Percentiles rank a stretch among this genome's conserved stretches.
These are phyloP conservation scores for Mayetiola destructor DNA, from an alignment of 2,888 invertebrate genomes.

Conservation along the genomic window DNA sequence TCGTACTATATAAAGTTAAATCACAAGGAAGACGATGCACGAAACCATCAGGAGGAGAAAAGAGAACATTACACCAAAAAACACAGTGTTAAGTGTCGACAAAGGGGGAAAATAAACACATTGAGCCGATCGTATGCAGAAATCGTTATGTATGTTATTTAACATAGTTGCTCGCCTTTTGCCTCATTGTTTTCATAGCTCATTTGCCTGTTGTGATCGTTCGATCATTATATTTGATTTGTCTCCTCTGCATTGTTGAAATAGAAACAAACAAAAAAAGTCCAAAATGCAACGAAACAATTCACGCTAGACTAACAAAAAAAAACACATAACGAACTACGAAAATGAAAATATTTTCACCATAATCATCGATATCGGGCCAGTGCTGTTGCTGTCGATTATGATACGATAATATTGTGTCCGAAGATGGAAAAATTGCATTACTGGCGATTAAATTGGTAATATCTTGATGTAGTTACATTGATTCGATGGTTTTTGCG, in stretches of 20 bases:
- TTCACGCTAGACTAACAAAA: neutral
- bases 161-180: neutral
- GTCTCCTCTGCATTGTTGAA: too few species aligned
- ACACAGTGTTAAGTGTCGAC: neutral
- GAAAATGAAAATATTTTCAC: too few species aligned
- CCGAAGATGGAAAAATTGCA: neutral
- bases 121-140: neutral
- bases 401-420: neutral
- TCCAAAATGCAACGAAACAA: too few species aligned
- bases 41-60: neutral
- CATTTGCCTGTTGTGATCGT: neutral
- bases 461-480: constrained; percentile 4
- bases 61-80: too few species aligned
- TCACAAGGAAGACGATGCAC: neutral
- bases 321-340: too few species aligned
- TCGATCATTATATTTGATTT: too few species aligned
- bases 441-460: neutral
- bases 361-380: too few species aligned
- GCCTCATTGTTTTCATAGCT: neutral
- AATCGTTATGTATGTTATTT: neutral
- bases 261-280: too few species aligned
- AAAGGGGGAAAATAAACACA: neutral
- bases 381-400: too few species aligned
- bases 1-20: neutral
- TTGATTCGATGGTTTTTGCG: neutral